Evolutionary conservation across 2,113 vertebrate species (phyloP), one percentile per base, ranked within the genome.

Genomic region (Stegostoma tigrinum): DNA sequence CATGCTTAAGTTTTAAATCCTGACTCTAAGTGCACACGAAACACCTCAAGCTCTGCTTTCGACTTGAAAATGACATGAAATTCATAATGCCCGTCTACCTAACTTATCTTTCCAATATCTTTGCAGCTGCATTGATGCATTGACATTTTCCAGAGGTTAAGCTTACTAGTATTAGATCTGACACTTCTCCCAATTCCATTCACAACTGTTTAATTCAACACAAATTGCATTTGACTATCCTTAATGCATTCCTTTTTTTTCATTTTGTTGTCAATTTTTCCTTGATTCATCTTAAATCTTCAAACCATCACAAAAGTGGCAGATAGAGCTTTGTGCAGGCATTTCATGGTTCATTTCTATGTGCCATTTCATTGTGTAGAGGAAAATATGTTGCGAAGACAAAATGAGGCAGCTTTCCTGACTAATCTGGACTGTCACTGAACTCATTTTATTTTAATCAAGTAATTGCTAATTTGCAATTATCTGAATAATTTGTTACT

Each of bases 101-200:
- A 61, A 27, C 48, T 30, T 83, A 83, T 61, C 52, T 90, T 61
- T 90, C 27, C 27, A 17, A 90, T 90, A 55, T 61, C 52, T 90
- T 30, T 61, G 87, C 52, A 90, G 52, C 30, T 90, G 45, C 52
- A 45, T 45, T 52, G 85, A 45, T 52, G 85, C 24, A 87, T 87
- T 87, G 87, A 90, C 61, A 90, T 90, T 90, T 61, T 55, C 52
- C 87, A 61, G 30, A 34, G 48, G 87, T 90, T 90, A 90, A 17
- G 87, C 52, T 34, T 90, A 30, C 87, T 34, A 34, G 61, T 90
- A 90, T 61, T 90, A 27, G 30, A 90, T 61, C 52, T 61, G 87
- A 90, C 27, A 55, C 78, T 38, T 19, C 14, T 17, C 30, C 27
- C 12, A 61, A 8, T 24, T 8, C 27, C 52, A 5, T 91, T 55